These are phyloP conservation scores for Bursaphelenchus okinawaensis DNA, from an alignment of 2,888 invertebrate genomes.

Conservation along the genomic window DNA sequence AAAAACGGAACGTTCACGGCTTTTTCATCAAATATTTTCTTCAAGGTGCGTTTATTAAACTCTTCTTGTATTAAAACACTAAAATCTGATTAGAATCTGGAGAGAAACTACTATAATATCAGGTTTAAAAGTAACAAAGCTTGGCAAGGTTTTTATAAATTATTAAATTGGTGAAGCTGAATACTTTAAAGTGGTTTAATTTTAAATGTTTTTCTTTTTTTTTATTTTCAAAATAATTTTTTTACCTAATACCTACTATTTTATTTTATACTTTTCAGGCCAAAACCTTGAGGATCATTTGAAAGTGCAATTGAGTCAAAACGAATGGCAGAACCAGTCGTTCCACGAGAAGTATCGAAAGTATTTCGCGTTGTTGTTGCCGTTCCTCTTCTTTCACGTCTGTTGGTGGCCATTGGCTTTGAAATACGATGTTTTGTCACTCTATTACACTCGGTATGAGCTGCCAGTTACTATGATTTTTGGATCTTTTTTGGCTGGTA, in stretches of 20 bases:
- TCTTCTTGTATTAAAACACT: no score
- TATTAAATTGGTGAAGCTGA: no score
- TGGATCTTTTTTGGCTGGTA: constrained; percentile 31
- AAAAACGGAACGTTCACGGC: background rate
- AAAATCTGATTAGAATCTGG: no score
- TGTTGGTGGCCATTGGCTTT: constrained; percentile 33
- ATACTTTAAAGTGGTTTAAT: background rate
- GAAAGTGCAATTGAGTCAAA: constrained; percentile 16
- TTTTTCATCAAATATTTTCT: constrained; percentile 25
- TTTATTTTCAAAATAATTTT: background rate
- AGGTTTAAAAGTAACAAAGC: no score
- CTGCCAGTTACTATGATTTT: constrained; percentile 33
- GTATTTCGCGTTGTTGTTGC: constrained; percentile 23
- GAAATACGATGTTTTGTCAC: constrained; percentile 29
- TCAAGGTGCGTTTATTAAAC: constrained; percentile 19
- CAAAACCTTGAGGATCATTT: constrained; percentile 25
- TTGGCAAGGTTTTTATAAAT: no score
- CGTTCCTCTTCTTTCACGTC: constrained; percentile 25
- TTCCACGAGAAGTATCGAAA: constrained; percentile 19
- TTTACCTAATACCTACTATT: background rate
- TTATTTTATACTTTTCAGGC: background rate
- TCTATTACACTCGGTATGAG: constrained; percentile 30
- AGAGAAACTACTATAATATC: no score
- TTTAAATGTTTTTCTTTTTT: background rate
- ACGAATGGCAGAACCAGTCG: constrained; percentile 28